Conservation (phyloP, 2,888 invertebrate genomes). For the Campopleginae sp. region DNA sequence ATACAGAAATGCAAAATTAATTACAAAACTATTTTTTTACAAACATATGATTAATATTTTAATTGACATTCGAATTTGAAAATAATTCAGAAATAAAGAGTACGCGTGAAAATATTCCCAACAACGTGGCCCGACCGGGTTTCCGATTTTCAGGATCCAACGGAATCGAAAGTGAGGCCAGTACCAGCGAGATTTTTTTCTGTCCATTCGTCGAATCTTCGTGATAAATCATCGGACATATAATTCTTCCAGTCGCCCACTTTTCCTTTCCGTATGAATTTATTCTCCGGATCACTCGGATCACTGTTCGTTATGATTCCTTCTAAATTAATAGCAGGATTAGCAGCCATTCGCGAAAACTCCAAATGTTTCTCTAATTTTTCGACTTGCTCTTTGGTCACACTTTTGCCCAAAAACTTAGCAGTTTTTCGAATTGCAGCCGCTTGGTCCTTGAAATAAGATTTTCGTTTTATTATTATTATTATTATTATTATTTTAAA, state of each 20-base stretch:
- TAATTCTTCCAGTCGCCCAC: conserved; percentile 93
- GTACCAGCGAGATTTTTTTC: conserved; percentile 87
- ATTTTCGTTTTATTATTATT: background rate
- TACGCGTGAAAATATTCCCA: background rate
- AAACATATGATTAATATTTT: background rate
- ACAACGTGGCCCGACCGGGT: background rate
- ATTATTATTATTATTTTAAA: background rate
- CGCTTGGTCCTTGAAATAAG: conserved; percentile 86
- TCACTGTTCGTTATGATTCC: conserved; percentile 86
- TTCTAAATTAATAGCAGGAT: conserved; percentile 91
- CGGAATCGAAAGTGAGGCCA: conserved; percentile 86
- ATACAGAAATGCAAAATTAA: background rate
- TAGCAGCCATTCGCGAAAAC: conserved; percentile 93
- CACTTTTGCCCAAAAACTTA: conserved; percentile 88
- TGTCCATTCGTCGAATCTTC: conserved; percentile 90
- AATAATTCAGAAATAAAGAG: background rate
- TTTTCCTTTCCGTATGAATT: conserved; percentile 91
- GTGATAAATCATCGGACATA: conserved; percentile 90
- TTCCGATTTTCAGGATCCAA: conserved; percentile 27
- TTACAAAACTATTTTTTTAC: background rate
- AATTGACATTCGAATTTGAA: background rate
- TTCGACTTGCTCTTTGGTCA: conserved; percentile 88
- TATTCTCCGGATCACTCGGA: conserved; percentile 85
- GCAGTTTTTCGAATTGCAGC: conserved; percentile 89
- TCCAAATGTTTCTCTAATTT: conserved; percentile 90